Percentiles rank a stretch among this genome's conserved stretches.
phyloP scores from a whole-genome alignment of 2,888 invertebrate species.

The Sepiola atlantica region DNA sequence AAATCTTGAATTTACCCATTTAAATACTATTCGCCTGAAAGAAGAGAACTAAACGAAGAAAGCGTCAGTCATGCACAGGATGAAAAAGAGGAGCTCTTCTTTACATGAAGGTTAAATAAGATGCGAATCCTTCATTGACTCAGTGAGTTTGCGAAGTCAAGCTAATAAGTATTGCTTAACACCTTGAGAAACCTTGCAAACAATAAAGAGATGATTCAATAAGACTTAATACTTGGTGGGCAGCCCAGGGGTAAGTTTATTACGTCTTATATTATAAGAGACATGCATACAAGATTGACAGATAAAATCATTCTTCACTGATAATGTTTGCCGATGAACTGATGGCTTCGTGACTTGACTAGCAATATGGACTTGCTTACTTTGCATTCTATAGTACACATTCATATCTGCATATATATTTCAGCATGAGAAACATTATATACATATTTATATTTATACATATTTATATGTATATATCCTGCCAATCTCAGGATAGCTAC shows the following conservation, averaged over 20 bases:
- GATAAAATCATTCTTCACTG: background rate
- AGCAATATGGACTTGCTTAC: background rate
- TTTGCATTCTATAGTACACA: background rate
- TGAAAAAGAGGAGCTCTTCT: background rate
- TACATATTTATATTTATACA: background rate
- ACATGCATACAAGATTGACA: background rate
- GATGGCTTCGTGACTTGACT: background rate
- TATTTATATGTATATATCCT: too few species aligned
- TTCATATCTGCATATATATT: background rate
- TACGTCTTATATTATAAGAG: background rate
- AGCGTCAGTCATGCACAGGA: background rate
- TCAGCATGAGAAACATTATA: background rate
- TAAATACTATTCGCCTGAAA: background rate
- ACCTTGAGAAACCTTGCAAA: slow-evolving; percentile 11
- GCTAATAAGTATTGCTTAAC: slow-evolving; percentile 32
- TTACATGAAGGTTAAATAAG: background rate
- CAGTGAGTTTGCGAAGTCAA: background rate
- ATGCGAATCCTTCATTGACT: background rate
- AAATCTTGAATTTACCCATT: background rate
- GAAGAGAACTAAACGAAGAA: background rate
- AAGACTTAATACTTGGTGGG: slow-evolving; percentile 2
- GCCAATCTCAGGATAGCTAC: too few species aligned
- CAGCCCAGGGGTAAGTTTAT: background rate
- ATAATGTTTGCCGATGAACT: slow-evolving; percentile 5
- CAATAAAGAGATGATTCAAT: slow-evolving; percentile 1